Percentiles rank a stretch among this genome's conserved stretches.
These are phyloP conservation scores for Oriolus oriolus DNA, from an alignment of 2,113 vertebrate species.

Conservation along the genomic window DNA sequence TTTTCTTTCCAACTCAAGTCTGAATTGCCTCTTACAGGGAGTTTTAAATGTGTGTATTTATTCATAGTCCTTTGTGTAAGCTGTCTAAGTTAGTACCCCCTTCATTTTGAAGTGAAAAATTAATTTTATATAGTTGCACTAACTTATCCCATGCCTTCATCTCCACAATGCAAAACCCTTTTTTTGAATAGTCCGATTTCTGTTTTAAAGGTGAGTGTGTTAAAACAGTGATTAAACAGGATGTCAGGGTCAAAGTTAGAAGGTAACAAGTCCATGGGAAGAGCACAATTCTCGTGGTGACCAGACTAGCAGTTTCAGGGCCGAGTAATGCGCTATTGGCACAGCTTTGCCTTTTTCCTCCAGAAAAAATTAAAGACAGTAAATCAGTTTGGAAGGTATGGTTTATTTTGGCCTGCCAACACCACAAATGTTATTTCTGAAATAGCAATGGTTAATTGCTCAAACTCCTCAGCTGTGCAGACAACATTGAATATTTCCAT, in stretches of 20 bases:
- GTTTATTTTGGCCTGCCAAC: slow-evolving; percentile 22
- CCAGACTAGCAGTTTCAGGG: neutral
- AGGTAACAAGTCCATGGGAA: neutral
- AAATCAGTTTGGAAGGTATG: slow-evolving; percentile 39
- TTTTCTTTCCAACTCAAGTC: neutral
- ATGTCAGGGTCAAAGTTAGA: neutral
- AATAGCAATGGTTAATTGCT: slow-evolving; percentile 15
- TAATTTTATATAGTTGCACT: neutral
- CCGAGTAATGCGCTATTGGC: neutral
- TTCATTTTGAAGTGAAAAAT: neutral
- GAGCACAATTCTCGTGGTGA: neutral
- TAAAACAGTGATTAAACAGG: neutral
- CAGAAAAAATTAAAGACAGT: neutral
- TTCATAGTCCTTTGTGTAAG: neutral
- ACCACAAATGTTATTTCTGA: slow-evolving; percentile 45
- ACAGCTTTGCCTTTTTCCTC: neutral
- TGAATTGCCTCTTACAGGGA: neutral
- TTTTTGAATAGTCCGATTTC: neutral
- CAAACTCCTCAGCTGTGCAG: neutral
- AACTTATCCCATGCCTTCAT: neutral
- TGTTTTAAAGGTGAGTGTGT: neutral
- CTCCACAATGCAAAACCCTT: neutral
- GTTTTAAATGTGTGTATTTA: neutral
- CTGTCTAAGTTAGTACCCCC: neutral
- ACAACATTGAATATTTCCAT: neutral